These are phyloP conservation scores for Silurus meridionalis DNA, from an alignment of 2,113 vertebrate species.

Conservation along the genomic window DNA sequence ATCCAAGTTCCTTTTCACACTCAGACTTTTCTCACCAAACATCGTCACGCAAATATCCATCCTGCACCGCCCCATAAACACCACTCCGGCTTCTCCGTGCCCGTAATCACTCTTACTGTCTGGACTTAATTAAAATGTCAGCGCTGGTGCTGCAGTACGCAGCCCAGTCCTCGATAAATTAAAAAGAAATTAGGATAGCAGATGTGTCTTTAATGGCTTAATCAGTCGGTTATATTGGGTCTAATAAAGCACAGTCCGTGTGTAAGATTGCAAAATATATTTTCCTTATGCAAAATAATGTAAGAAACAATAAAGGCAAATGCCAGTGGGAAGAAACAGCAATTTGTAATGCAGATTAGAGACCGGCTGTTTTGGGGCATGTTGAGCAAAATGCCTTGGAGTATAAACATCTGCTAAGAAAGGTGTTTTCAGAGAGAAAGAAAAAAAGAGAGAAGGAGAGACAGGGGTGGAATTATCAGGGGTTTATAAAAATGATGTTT, in stretches of 20 bases:
- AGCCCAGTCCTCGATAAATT: slow-evolving; percentile 65
- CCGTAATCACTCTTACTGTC: slow-evolving; percentile 63
- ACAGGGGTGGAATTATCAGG: neutral
- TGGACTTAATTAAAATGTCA: slow-evolving; percentile 71
- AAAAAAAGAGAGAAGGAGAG: slow-evolving; percentile 9
- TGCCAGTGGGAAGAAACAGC: slow-evolving; percentile 26
- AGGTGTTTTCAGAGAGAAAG: neutral
- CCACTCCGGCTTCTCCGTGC: slow-evolving; percentile 41
- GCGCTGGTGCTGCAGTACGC: slow-evolving; percentile 60
- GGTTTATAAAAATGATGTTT: neutral
- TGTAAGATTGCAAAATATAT: slow-evolving; percentile 56
- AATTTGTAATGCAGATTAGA: slow-evolving; percentile 55
- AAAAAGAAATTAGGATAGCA: slow-evolving; percentile 73
- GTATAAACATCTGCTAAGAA: slow-evolving; percentile 42
- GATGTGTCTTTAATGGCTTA: slow-evolving; percentile 74
- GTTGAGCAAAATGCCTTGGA: slow-evolving; percentile 37
- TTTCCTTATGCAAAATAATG: slow-evolving; percentile 29
- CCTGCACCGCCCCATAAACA: slow-evolving; percentile 46
- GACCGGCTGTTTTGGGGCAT: slow-evolving; percentile 52
- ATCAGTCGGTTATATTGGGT: slow-evolving; percentile 67
- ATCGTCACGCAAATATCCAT: slow-evolving; percentile 4
- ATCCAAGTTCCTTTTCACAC: neutral
- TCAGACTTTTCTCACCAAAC: neutral
- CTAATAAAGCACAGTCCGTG: slow-evolving; percentile 58
- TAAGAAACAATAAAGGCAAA: slow-evolving; percentile 11